Conservation (phyloP, 2,797 vertebrate species). For the Setipinna tenuifilis region DNA sequence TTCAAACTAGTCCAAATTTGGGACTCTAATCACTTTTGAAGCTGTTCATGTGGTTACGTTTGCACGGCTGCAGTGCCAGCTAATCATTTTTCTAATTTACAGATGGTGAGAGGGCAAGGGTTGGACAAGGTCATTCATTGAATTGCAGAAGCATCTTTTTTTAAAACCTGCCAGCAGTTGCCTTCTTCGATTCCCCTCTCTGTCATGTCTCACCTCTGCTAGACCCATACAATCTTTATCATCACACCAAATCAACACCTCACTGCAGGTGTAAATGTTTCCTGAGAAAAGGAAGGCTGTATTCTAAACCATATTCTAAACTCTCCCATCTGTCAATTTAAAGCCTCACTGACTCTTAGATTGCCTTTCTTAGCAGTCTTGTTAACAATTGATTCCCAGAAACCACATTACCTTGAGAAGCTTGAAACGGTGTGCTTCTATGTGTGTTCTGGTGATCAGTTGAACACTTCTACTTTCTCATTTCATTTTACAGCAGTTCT, state of each 20-base stretch:
- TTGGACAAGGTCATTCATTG: not conserved
- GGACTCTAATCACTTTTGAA: not conserved
- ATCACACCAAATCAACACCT: not conserved
- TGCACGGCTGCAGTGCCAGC: not conserved
- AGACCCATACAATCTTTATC: not conserved
- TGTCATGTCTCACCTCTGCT: not conserved
- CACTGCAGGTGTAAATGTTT: not conserved
- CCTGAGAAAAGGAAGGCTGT: not conserved
- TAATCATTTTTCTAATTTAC: not conserved
- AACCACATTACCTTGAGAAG: too few relatives aligned
- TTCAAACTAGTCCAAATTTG: conserved; percentile 12
- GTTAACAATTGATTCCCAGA: too few relatives aligned
- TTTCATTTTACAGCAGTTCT: not conserved
- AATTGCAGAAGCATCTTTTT: not conserved
- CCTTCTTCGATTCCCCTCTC: not conserved
- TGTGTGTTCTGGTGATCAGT: too few relatives aligned
- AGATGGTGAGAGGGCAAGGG: too few relatives aligned
- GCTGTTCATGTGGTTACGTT: not conserved
- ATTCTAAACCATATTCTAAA: not conserved
- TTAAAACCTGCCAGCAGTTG: not conserved
- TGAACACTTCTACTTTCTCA: too few relatives aligned
- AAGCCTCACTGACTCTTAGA: not conserved
- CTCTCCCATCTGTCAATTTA: not conserved
- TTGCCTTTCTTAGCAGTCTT: too few relatives aligned
- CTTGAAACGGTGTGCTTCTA: too few relatives aligned